Conservation (phyloP, 1,140 invertebrate genomes). For the Acromyrmex heyeri region DNA sequence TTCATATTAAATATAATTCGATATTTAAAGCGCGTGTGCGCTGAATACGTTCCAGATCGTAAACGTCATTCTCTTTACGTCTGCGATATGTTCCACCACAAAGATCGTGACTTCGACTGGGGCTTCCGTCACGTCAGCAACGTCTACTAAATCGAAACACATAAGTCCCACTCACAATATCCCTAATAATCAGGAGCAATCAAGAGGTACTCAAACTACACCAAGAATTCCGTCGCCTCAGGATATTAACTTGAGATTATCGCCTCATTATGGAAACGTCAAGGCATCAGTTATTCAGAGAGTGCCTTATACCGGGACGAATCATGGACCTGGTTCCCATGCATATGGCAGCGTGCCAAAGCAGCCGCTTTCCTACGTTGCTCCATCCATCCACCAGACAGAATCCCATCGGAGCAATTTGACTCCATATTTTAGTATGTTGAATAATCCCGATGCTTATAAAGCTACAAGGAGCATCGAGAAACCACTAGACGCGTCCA, state of each 20-base stretch:
- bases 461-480: conserved; percentile 17
- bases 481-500: conserved; percentile 16
- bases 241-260: background rate
- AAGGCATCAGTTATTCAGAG: background rate
- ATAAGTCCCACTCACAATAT: background rate
- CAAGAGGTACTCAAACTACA: background rate
- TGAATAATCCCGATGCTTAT: conserved; percentile 44
- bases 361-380: background rate
- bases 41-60: conserved; percentile 48
- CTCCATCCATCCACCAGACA: background rate
- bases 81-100: conserved; percentile 23
- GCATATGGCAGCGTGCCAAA: conserved; percentile 38
- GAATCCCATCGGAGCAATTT: conserved; percentile 12
- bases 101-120: background rate
- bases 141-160: conserved; percentile 36
- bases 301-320: background rate
- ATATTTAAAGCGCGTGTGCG: conserved; percentile 7
- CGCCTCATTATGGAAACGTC: conserved; percentile 5
- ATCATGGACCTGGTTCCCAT: background rate
- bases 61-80: conserved; percentile 26
- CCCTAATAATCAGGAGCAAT: conserved; percentile 1
- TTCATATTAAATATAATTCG: background rate
- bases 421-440: conserved; percentile 32
- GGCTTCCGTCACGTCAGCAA: conserved; percentile 19
- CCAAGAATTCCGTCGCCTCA: background rate